Evolutionary conservation across 2,888 invertebrate species (phyloP), one percentile per base, ranked within the genome.

Genomic region (Harmothoe impar): DNA sequence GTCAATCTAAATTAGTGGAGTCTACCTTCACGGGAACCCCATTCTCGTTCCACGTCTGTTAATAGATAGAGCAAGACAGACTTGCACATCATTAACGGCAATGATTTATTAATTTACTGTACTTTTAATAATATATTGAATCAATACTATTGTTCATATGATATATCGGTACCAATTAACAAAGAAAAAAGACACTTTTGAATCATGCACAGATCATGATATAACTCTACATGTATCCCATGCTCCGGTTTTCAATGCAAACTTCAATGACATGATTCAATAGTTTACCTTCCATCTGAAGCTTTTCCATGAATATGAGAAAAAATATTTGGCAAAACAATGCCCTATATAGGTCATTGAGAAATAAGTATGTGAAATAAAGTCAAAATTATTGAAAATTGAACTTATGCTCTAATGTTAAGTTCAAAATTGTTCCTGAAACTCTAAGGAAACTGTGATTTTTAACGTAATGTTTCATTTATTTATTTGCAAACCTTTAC

Each of bases 1-100:
- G 72, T 72, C n/a, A 72, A 29, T 72, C 25, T 7, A 29, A 72
- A 29, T 72, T 29, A 29, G 29, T 72, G 72, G 72, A 1, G 0
- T 81, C 43, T 33, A 81, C 81, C 81, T 81, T 81, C n/a, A 23
- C 35, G 17, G n/a, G 81, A 20, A 43, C 81, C 7, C 43, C 81
- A 81, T 43, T 81, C 81, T 81, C 81, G 20, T 81, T 81, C 81
- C 81, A 10, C 25, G 81, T 81, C 81, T 81, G 81, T 81, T 81
- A 35, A 81, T 35, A 10, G n/a, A 81, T 43, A 81, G 81, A 81
- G 81, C 81, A 81, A 81, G 81, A 1, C 81, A 33, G 33, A 43
- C 81, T 81, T 81, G 81, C 81, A 43, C 81, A 23, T 81, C 81
- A 81, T 81, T 35, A 81, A 81, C 81, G 20, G 3, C 20, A 62